phyloP scores from a whole-genome alignment of 2,113 vertebrate species.

The Crotalus viridis region DNA sequence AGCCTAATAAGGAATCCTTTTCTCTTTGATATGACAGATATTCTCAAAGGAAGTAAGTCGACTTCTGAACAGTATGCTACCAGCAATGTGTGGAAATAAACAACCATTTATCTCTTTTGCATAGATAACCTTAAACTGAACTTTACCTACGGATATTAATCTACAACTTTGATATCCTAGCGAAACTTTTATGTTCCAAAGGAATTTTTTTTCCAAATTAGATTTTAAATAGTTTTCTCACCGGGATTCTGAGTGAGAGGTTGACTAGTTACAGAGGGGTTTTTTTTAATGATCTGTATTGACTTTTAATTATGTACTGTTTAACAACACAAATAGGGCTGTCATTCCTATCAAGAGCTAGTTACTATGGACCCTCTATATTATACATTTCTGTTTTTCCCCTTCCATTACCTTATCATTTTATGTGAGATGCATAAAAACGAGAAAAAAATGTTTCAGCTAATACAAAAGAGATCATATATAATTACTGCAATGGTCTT shows the following conservation, averaged over 20 bases:
- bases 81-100: conserved; percentile 68
- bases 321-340: conserved; percentile 70
- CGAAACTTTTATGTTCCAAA: conserved; percentile 67
- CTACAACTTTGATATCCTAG: conserved; percentile 58
- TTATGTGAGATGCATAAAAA: conserved; percentile 55
- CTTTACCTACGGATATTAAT: conserved; percentile 71
- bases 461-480: not conserved
- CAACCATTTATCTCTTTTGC: conserved; percentile 71
- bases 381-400: conserved; percentile 19
- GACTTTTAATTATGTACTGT: conserved; percentile 74
- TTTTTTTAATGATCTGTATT: conserved; percentile 65
- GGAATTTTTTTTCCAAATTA: conserved; percentile 66
- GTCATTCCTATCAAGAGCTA: conserved; percentile 54
- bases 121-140: conserved; percentile 79
- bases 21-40: conserved; percentile 76
- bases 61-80: conserved; percentile 75
- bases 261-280: conserved; percentile 52
- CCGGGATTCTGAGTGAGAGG: conserved; percentile 49
- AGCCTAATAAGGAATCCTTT: conserved; percentile 66
- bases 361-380: conserved; percentile 31
- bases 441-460: conserved; percentile 31
- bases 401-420: conserved; percentile 30
- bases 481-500: not conserved
- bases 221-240: conserved; percentile 56
- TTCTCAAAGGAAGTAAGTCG: conserved; percentile 78